Evolutionary conservation across 2,113 vertebrate species (phyloP), one percentile per base, ranked within the genome.

Genomic region (Pachyramphus minor): DNA sequence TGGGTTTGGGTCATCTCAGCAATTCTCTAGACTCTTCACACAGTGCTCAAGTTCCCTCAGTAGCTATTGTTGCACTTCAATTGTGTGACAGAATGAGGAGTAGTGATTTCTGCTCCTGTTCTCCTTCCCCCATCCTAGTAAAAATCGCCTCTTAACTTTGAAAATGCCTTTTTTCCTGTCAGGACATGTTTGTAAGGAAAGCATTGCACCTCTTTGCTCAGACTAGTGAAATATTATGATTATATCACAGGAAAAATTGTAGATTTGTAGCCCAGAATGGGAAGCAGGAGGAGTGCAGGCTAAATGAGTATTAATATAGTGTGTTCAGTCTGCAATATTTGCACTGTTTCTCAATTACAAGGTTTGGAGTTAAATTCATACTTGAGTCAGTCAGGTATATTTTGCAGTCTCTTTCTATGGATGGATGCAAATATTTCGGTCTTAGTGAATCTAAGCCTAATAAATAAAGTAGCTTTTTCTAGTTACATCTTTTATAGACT

Each of bases 21-120:
- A 84, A 0, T 75, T 42, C 9, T 69, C 14, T 63, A 9, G 33
- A 11, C 12, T 52, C 39, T 78, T 55, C 19, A 14, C 10, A 7
- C 37, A 11, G 4, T 23, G 30, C 47, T 28, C 7, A 33, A 28
- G 44, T 45, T 89, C 33, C 25, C 39, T 63, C 56, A 8, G 64
- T 6, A 58, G 31, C 63, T 76, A 1, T 37, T 3, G 5, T 42
- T 50, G 52, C 30, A 6, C 44, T 67, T 45, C 6, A 56, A 3
- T 14, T 49, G 23, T 71, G 49, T 33, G 41, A 42, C n/a, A 2
- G 21, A 23, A 4, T 12, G 41, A 59, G 47, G 31, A 56, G 64
- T 7, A 0, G 0, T 0, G 0, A 8, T 62, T 81, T 19, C 44
- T 80, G 4, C 23, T 5, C 2, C 77, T 78, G 28, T 62, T 14